Base-by-base conservation (phyloP, 2,888 invertebrate species). In the Dendrolimus pini region DNA sequence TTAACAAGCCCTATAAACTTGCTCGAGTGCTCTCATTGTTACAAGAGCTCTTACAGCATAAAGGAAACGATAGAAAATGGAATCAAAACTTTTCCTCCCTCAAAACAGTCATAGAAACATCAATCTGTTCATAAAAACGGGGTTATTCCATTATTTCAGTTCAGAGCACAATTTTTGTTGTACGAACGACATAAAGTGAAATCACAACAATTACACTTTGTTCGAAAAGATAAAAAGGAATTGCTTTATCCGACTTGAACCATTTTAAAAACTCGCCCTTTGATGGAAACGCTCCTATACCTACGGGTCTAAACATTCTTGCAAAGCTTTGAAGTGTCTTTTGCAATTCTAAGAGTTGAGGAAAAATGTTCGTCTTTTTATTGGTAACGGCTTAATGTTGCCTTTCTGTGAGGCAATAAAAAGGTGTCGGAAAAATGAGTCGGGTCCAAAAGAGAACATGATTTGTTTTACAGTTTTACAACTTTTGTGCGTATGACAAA, bases 161-260 rank as follows among this genome's bases (percentile, higher is more conserved):
- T 47, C 9, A 47, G 47, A 47, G 56, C 47, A 71, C 70, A 74
- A 69, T 76, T 71, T 67, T 66, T 64, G 62, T 68, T 62, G 65
- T 58, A 67, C 61, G 65, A 62, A 58, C 64, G 61, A 62, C 66
- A 69, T 68, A 59, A 70, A 69, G 70, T 65, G 74, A 70, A 74
- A 75, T 72, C 65, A 68, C 68, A 69, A 74, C 72, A 70, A 73
- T 75, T 67, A 73, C 74, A 72, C 65, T 69, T 62, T 60, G 60
- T 58, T 61, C 60, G 59, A 13, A 58, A 67, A 61, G 69, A 70
- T 74, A 66, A 69, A 72, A 72, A 62, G 62, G 66, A 62, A 73
- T 67, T 69, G 65, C 73, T 71, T 67, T 62, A 65, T 65, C 60
- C 65, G 56, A 62, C 61, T 62, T 60, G 66, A 67, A 65, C 65